phyloP scores from a whole-genome alignment of 1,140 invertebrate species.

The Leptinotarsa undecemlineata region DNA sequence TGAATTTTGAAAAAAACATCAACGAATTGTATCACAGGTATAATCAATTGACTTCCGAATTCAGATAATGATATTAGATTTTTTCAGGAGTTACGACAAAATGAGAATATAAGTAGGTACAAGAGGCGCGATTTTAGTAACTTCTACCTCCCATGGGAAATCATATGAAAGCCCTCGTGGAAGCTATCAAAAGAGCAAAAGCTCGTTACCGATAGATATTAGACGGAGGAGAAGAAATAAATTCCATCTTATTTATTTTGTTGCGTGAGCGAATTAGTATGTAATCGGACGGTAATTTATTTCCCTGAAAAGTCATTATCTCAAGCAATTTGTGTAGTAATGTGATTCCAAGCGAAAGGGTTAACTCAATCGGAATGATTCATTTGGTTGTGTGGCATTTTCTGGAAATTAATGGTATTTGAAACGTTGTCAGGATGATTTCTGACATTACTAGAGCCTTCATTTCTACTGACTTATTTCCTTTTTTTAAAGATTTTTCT shows the following conservation, averaged over 20 bases:
- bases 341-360: slow-evolving; percentile 10
- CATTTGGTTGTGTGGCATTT: background rate
- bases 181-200: slow-evolving; percentile 23
- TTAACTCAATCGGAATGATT: slow-evolving; percentile 6
- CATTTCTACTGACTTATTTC: no score
- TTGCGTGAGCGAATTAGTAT: slow-evolving; percentile 19
- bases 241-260: slow-evolving; percentile 9
- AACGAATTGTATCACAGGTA: background rate
- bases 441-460: no score
- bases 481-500: no score
- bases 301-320: slow-evolving; percentile 18
- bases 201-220: background rate
- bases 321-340: slow-evolving; percentile 12
- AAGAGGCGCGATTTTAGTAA: slow-evolving; percentile 4
- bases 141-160: slow-evolving; percentile 29
- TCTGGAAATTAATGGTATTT: background rate
- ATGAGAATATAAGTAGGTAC: background rate
- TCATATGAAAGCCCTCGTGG: slow-evolving; percentile 27
- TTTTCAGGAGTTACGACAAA: background rate
- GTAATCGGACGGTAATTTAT: slow-evolving; percentile 9
- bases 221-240: slow-evolving; percentile 7
- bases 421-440: no score
- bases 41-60: background rate
- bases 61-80: background rate
- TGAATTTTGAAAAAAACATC: background rate